phyloP scores from a whole-genome alignment of 2,797 vertebrate genomes.

The Galago senegalensis region DNA sequence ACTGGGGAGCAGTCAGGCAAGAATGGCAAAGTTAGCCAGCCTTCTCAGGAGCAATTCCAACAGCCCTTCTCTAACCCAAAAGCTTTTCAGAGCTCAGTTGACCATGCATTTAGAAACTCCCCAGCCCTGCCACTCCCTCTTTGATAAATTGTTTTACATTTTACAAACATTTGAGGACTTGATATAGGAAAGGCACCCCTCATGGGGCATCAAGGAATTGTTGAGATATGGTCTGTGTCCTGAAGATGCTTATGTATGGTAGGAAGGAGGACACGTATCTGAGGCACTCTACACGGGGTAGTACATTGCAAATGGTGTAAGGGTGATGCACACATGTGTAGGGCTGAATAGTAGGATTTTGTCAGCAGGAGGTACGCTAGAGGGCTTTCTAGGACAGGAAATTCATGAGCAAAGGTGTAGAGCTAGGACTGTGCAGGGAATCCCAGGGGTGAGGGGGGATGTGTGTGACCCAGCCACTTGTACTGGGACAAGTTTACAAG shows the following conservation, averaged over 20 bases:
- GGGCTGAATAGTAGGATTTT: background rate
- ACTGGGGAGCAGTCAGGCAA: background rate
- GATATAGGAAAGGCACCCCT: background rate
- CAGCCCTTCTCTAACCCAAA: background rate
- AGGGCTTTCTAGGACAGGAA: background rate
- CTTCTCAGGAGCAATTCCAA: background rate
- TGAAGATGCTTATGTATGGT: background rate
- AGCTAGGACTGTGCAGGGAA: background rate
- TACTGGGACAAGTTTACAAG: background rate
- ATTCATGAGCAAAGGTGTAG: background rate
- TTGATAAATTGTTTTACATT: slow-evolving; percentile 52
- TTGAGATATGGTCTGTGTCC: background rate
- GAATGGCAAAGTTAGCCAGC: background rate
- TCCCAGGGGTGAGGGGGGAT: too few species aligned
- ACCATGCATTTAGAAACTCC: background rate
- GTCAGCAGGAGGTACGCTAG: background rate
- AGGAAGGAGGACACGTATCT: background rate
- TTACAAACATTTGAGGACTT: background rate
- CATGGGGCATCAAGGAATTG: background rate
- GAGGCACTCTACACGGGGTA: background rate
- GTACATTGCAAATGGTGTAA: background rate
- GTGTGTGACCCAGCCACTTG: background rate
- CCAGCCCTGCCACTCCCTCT: background rate
- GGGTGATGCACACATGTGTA: background rate
- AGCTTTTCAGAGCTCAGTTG: background rate